Evolutionary conservation across 2,113 vertebrate species (phyloP).

Genomic region (Myotis brandtii): DNA sequence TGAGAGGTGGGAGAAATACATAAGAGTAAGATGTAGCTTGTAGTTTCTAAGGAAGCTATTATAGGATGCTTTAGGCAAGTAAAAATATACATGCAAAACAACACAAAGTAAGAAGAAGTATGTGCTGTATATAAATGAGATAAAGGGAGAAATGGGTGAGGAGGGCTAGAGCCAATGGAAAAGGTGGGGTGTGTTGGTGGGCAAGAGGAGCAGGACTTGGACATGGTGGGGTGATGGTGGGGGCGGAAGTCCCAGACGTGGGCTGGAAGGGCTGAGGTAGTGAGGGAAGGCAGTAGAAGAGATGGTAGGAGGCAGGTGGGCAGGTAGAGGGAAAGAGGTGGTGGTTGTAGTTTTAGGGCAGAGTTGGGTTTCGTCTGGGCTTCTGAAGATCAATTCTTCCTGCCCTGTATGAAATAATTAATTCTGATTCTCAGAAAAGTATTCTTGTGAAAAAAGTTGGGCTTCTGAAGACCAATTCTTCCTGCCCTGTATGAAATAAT

Average conservation of each 20-base stretch:
- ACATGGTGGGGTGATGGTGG: no score
- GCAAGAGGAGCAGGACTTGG: not conserved
- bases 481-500: not conserved
- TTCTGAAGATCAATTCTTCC: not conserved
- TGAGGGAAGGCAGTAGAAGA: not conserved
- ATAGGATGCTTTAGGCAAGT: conserved; percentile 1
- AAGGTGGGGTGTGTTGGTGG: not conserved
- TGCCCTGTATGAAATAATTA: not conserved
- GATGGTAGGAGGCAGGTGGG: no score
- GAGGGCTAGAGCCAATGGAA: not conserved
- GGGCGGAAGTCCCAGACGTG: fast-evolving
- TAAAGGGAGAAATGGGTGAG: not conserved
- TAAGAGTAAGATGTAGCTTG: not conserved
- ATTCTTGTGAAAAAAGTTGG: not conserved
- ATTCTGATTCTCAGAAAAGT: conserved; percentile 2
- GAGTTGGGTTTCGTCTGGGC: not conserved
- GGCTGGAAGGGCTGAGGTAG: not conserved
- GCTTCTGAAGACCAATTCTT: not conserved
- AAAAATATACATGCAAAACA: not conserved
- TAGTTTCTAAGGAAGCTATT: not conserved
- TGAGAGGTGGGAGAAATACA: not conserved
- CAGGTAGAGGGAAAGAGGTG: not conserved
- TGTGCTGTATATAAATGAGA: not conserved
- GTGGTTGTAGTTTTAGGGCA: not conserved
- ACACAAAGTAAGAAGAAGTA: not conserved